Evolutionary conservation across 2,888 invertebrate genomes (phyloP).

Genomic region (Linyphia triangularis): DNA sequence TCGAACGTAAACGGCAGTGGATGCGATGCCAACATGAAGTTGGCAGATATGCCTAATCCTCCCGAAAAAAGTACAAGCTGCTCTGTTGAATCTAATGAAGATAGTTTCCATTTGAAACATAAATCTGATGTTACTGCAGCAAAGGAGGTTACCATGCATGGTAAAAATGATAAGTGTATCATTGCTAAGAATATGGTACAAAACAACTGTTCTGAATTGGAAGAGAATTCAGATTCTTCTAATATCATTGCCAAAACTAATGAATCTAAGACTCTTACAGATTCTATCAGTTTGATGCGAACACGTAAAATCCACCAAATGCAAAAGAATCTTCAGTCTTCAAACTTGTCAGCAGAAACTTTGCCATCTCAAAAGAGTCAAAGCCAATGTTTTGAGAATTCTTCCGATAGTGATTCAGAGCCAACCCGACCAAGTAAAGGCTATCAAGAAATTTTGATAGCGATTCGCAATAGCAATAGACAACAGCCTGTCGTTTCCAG

Average conservation of each 20-base stretch:
- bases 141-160: too few relatives aligned
- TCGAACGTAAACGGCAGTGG: not conserved
- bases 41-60: not conserved
- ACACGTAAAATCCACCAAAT: not conserved
- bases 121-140: too few relatives aligned
- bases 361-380: not conserved
- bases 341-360: not conserved
- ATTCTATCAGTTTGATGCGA: not conserved
- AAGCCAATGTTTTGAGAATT: not conserved
- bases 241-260: not conserved
- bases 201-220: not conserved
- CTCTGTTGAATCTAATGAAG: not conserved
- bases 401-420: not conserved
- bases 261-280: not conserved
- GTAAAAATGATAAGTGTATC: too few relatives aligned
- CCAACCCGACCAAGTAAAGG: not conserved
- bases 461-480: not conserved
- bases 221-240: not conserved
- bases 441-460: not conserved
- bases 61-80: too few relatives aligned
- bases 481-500: not conserved
- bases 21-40: not conserved
- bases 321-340: not conserved
- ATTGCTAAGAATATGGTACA: too few relatives aligned
- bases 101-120: not conserved